phyloP scores from a whole-genome alignment of 2,888 invertebrate genomes.

The Yponomeuta evonymella region DNA sequence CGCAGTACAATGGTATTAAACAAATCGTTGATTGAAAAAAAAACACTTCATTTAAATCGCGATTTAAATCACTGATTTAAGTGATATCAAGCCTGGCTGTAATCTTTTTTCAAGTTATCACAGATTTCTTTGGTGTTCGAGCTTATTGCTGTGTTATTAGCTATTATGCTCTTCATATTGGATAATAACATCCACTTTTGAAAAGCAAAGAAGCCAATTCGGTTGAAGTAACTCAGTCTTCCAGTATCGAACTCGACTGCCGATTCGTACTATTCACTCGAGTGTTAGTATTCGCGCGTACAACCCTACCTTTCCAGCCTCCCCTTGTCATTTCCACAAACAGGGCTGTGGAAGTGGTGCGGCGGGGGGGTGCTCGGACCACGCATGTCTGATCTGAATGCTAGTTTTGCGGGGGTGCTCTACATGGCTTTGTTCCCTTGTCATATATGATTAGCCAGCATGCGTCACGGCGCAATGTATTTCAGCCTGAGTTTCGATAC shows the following conservation, averaged over 20 bases:
- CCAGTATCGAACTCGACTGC: neutral
- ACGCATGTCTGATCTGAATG: neutral
- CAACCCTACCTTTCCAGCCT: neutral
- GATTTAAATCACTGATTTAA: too few species aligned
- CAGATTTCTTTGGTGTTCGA: too few species aligned
- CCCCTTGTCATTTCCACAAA: slow-evolving; percentile 7
- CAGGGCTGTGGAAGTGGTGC: neutral
- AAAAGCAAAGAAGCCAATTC: too few species aligned
- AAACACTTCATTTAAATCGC: too few species aligned
- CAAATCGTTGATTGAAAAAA: too few species aligned
- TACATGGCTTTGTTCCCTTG: neutral
- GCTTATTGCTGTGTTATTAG: too few species aligned
- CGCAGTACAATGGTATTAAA: too few species aligned
- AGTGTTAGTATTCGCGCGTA: neutral
- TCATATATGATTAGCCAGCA: neutral
- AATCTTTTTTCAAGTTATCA: too few species aligned
- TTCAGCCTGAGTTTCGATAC: neutral
- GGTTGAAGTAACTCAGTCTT: too few species aligned
- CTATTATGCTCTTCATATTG: too few species aligned
- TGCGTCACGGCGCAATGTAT: slow-evolving; percentile 9
- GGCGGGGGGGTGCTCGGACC: neutral
- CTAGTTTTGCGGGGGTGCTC: neutral
- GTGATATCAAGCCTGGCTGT: too few species aligned
- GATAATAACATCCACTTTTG: too few species aligned
- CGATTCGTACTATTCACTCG: neutral